Base-by-base conservation (phyloP, 2,797 vertebrate genomes). In the Parauchenoglanis ngamensis region DNA sequence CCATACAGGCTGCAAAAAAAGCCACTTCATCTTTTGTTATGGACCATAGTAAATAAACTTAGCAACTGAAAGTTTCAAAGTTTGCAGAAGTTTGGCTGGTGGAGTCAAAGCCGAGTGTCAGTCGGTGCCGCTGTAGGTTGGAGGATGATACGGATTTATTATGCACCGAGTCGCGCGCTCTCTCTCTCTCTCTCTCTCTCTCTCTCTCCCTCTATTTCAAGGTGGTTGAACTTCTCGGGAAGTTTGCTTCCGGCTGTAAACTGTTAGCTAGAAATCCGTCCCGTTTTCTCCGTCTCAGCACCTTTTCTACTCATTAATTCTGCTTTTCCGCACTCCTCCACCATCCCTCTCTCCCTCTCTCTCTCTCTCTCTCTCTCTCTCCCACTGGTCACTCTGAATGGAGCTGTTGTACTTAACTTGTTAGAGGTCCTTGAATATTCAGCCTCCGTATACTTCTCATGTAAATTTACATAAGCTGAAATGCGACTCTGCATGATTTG, bases 281-380 rank as follows among this genome's bases (percentile, higher is more conserved):
- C 89, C 80, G 75, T 85, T 93, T 91, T 86, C 72, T 83, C 40
- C 76, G 90, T 92, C 93, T 92, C 88, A 87, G 89, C 70, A 94
- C 93, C 93, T 94, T 95, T 95, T 95, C 94, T 85, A 95, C 95
- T 95, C 93, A 95, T 95, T 94, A 94, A 95, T 95, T 94, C 95
- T 92, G 92, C 93, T 92, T 92, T 91, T 91, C 93, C 92, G 75
- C 78, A n/a, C 85, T 65, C 61, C 35, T 61, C 35, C 82, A 61
- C 73, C 61, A 81, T 92, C 92, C 85, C 82, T 61, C 83, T 73
- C 76, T 59, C 85, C 70, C 83, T 81, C 86, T 73, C 85, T 59
- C 80, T 75, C 84, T 86, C 87, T 79, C 72, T 88, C 85, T 87
- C 31, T 81, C 70, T 73, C 82, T 84, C 77, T 49, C 77, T 44